Evolutionary conservation across 2,888 invertebrate genomes (phyloP).

Genomic region (Bombylius major): DNA sequence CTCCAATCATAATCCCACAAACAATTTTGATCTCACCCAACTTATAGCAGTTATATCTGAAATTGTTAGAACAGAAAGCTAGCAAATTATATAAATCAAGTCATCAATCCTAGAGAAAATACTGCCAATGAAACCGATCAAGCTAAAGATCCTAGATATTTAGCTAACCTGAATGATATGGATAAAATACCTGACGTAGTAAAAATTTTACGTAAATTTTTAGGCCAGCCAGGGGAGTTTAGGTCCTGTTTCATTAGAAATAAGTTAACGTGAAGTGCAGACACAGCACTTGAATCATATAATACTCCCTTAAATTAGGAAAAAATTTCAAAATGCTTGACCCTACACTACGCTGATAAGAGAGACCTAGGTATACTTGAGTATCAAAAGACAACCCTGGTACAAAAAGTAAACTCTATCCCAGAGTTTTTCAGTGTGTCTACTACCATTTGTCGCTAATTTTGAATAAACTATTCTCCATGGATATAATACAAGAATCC

Average conservation of each 20-base stretch:
- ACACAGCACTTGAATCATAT: constrained; percentile 4
- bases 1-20: too few relatives aligned
- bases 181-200: constrained; percentile 11
- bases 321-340: constrained; percentile 3
- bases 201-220: constrained; percentile 5
- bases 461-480: constrained; percentile 15
- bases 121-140: background rate
- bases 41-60: too few relatives aligned
- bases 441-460: constrained; percentile 16
- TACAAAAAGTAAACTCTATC: too few relatives aligned
- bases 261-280: constrained; percentile 1
- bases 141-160: background rate
- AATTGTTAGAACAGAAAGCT: background rate
- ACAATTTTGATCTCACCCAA: too few relatives aligned
- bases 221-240: constrained; percentile 6
- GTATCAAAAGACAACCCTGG: constrained; percentile 11
- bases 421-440: constrained; percentile 14
- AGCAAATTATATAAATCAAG: background rate
- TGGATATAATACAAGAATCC: constrained; percentile 13
- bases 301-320: constrained; percentile 8
- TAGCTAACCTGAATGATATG: background rate
- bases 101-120: background rate
- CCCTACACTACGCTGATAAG: constrained; percentile 11
- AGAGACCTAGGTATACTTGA: constrained; percentile 11
- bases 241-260: constrained; percentile 3